phyloP scores from a whole-genome alignment of 53 echinoderm and acorn worm genomes.

The Arbacia lixula region DNA sequence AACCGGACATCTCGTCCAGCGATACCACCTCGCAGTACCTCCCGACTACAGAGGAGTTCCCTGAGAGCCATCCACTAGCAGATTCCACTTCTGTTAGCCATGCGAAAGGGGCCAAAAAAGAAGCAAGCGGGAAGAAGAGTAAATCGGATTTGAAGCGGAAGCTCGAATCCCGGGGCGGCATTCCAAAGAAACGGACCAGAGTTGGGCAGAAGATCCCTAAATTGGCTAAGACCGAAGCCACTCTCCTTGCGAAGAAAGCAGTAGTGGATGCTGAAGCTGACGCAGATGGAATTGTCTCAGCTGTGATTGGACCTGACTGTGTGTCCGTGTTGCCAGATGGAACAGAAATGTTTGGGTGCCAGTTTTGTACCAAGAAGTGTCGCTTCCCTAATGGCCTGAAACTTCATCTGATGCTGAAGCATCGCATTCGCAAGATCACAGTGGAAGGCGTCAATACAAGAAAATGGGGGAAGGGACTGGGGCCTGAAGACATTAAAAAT shows the following conservation, averaged over 20 bases:
- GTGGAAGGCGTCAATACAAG: slow-evolving; percentile 36
- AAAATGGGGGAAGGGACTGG: slow-evolving; percentile 47
- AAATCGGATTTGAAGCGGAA: slow-evolving; percentile 4
- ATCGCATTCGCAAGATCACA: slow-evolving; percentile 33
- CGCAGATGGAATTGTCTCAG: slow-evolving; percentile 17
- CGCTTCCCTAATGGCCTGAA: slow-evolving; percentile 71
- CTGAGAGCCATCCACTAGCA: slow-evolving; percentile 21
- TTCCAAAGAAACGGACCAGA: background rate
- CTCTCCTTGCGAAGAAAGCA: background rate
- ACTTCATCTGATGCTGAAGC: slow-evolving; percentile 58
- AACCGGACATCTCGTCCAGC: slow-evolving; percentile 68
- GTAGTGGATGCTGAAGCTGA: slow-evolving; percentile 9
- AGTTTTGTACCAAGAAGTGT: slow-evolving; percentile 61
- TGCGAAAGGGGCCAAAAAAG: background rate
- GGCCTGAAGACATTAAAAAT: slow-evolving; percentile 33
- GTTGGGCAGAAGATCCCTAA: slow-evolving; percentile 10
- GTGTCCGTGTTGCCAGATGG: slow-evolving; percentile 40
- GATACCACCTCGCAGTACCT: slow-evolving; percentile 45
- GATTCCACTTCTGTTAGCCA: slow-evolving; percentile 31
- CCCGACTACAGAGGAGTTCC: background rate
- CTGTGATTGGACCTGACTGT: slow-evolving; percentile 65
- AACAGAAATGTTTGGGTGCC: slow-evolving; percentile 50
- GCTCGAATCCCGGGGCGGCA: slow-evolving; percentile 16
- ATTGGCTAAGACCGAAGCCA: background rate
- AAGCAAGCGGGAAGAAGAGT: slow-evolving; percentile 10